phyloP scores from a whole-genome alignment of 2,113 vertebrate species.

The Pimephales promelas region DNA sequence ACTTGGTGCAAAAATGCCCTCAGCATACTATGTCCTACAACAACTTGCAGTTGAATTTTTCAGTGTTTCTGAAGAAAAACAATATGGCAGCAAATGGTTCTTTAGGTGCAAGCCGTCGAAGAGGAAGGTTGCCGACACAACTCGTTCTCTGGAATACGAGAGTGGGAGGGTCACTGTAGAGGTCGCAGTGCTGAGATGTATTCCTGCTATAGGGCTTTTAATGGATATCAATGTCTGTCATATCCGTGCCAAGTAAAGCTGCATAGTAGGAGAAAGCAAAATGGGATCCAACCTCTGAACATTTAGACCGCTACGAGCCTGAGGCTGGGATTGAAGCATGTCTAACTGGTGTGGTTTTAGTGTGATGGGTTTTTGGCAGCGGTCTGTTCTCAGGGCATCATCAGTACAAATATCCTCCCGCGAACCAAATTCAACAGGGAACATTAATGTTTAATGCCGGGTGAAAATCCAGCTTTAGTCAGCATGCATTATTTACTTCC shows the following conservation, averaged over 20 bases:
- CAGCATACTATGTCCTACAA: neutral
- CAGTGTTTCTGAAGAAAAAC: slow-evolving; percentile 24
- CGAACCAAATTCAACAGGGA: slow-evolving; percentile 52
- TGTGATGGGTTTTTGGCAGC: slow-evolving; percentile 18
- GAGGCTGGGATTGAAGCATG: slow-evolving; percentile 42
- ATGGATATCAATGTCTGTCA: slow-evolving; percentile 49
- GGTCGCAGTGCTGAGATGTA: slow-evolving; percentile 49
- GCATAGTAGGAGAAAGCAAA: slow-evolving; percentile 22
- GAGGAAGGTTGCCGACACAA: slow-evolving; percentile 32
- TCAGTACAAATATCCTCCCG: slow-evolving; percentile 67
- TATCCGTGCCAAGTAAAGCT: slow-evolving; percentile 32
- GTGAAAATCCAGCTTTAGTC: slow-evolving; percentile 70
- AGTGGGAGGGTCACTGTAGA: slow-evolving; percentile 30
- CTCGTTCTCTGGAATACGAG: slow-evolving; percentile 44
- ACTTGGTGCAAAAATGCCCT: neutral
- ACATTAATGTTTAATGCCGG: slow-evolving; percentile 65
- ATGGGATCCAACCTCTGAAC: slow-evolving; percentile 12
- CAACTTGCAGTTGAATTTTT: neutral
- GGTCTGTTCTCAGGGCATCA: slow-evolving; percentile 48
- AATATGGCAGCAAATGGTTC: neutral
- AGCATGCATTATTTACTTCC: slow-evolving; percentile 74
- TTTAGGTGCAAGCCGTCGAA: neutral
- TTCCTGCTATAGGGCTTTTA: slow-evolving; percentile 42
- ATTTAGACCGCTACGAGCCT: slow-evolving; percentile 35
- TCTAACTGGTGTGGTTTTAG: slow-evolving; percentile 19